phyloP scores from a whole-genome alignment of 2,797 vertebrate species.

The Tokudaia muenninki region DNA sequence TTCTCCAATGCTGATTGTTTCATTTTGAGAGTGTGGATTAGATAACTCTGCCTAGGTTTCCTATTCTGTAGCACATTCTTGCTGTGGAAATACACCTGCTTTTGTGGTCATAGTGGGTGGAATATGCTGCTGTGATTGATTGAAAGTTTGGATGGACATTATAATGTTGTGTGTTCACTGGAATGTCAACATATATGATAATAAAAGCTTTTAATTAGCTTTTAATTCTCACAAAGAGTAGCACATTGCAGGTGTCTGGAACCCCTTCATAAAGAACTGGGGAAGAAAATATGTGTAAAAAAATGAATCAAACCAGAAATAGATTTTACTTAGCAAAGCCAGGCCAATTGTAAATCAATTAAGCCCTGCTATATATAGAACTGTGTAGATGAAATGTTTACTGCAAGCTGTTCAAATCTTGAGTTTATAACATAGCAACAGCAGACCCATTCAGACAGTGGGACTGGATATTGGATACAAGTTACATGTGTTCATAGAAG shows the following conservation, averaged over 20 bases:
- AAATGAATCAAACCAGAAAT: slow-evolving; percentile 21
- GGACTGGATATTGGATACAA: background rate
- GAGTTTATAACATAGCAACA: background rate
- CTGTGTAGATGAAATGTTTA: background rate
- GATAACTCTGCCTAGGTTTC: background rate
- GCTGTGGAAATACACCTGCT: background rate
- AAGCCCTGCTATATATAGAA: background rate
- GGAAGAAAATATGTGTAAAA: slow-evolving; percentile 18
- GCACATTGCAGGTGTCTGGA: background rate
- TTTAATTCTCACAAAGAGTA: background rate
- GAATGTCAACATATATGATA: background rate
- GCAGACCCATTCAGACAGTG: background rate
- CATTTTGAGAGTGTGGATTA: background rate
- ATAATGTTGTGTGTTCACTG: background rate
- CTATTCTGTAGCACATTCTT: background rate
- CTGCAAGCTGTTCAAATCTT: background rate
- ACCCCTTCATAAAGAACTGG: background rate
- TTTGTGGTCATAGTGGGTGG: background rate
- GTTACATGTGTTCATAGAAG: background rate
- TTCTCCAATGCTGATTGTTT: background rate
- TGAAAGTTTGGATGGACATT: background rate
- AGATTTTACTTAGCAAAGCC: background rate
- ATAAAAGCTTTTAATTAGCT: background rate
- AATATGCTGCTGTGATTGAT: background rate
- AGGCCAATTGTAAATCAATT: background rate